Evolutionary conservation across 2,113 vertebrate species (phyloP).

Genomic region (Sorex fumeus): DNA sequence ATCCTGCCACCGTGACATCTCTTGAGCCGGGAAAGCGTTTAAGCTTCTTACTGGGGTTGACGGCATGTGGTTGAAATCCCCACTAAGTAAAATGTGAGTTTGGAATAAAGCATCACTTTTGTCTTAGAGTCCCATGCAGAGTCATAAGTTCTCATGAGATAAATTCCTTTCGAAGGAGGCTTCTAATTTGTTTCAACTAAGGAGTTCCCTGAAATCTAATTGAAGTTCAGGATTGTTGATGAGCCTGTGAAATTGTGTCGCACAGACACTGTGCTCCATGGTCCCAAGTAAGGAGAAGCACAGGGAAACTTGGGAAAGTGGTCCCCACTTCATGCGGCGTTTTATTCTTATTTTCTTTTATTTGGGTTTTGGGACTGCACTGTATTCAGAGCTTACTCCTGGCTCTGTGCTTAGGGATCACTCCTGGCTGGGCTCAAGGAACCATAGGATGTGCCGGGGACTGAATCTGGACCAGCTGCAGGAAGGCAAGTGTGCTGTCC

Average conservation of each 20-base stretch:
- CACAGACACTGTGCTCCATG: background rate
- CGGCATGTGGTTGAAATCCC: constrained; percentile 70
- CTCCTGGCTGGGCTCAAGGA: too few species aligned
- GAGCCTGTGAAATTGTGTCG: constrained; percentile 31
- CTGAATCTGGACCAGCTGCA: too few species aligned
- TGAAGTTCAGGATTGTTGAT: constrained; percentile 34
- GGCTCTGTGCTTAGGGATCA: too few species aligned
- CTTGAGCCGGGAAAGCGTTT: constrained; percentile 60
- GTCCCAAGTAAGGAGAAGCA: background rate
- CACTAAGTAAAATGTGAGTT: constrained; percentile 55
- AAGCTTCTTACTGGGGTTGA: constrained; percentile 77
- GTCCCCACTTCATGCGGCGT: background rate
- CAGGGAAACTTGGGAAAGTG: fast-evolving
- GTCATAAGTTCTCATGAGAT: background rate
- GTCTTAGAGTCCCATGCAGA: constrained; percentile 22
- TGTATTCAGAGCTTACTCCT: too few species aligned
- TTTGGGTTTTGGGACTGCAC: too few species aligned
- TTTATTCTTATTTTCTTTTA: background rate
- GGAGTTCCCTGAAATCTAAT: constrained; percentile 44
- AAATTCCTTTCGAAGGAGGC: constrained; percentile 13
- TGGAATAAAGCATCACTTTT: constrained; percentile 51
- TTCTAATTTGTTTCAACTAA: background rate
- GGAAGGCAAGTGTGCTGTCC: too few species aligned
- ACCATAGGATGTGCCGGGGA: too few species aligned
- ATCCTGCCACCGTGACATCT: background rate